A percentile compares a stretch with the other conserved stretches of the same genome.
Conservation (phyloP, 2,797 vertebrate genomes). For the Danio albolineatus region DNA sequence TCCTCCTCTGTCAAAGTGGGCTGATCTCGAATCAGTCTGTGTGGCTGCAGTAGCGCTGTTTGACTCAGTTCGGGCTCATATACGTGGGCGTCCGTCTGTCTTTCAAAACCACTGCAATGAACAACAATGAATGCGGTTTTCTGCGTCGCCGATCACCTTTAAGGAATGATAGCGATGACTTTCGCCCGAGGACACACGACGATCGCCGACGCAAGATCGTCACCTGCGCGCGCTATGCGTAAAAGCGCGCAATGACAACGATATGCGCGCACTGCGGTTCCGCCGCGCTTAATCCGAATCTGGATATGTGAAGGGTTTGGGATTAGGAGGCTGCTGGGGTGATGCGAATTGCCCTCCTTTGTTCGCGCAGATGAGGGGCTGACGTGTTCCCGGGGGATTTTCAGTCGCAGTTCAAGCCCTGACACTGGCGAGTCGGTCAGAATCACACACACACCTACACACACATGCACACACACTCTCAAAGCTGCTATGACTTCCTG, state of each 20-base stretch:
- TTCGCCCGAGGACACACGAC: not conserved
- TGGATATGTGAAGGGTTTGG: conserved; percentile 68
- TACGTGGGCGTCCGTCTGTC: conserved; percentile 58
- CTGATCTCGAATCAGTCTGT: conserved; percentile 35
- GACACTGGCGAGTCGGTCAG: conserved; percentile 50
- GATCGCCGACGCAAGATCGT: conserved; percentile 13
- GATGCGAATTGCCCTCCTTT: conserved; percentile 72
- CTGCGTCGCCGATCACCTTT: not conserved
- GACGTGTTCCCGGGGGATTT: conserved; percentile 61
- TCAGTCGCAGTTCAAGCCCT: conserved; percentile 60
- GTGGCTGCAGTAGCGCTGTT: conserved; percentile 71
- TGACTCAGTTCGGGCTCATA: conserved; percentile 63
- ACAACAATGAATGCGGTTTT: not conserved
- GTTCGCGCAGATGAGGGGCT: conserved; percentile 68
- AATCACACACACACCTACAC: conserved; percentile 40
- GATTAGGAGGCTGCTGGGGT: conserved; percentile 71
- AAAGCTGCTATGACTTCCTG: conserved; percentile 81
- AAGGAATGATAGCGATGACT: conserved; percentile 9
- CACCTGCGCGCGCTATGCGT: conserved; percentile 66
- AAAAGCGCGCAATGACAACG: conserved; percentile 58
- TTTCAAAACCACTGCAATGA: conserved; percentile 39
- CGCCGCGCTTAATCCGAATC: conserved; percentile 69
- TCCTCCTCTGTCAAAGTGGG: conserved; percentile 39
- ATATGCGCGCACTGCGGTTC: conserved; percentile 46
- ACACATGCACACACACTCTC: conserved; percentile 37